These are phyloP conservation scores for Amblyopsis rosae DNA, from an alignment of 2,113 vertebrate species.

Conservation along the genomic window DNA sequence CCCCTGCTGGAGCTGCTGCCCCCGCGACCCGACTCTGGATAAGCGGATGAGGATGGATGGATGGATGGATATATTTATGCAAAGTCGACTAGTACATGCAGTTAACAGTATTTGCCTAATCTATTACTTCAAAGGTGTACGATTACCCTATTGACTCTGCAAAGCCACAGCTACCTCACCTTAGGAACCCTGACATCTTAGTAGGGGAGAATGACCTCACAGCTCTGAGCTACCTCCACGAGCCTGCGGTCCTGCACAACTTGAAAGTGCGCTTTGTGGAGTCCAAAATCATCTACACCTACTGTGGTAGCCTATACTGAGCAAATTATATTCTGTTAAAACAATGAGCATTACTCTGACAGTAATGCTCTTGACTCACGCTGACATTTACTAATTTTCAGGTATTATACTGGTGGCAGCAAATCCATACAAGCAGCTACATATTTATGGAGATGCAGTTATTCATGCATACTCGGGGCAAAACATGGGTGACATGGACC, in stretches of 20 bases:
- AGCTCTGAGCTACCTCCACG: conserved; percentile 96
- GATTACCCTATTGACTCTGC: conserved; percentile 77
- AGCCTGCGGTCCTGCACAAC: conserved; percentile 94
- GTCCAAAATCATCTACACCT: conserved; percentile 96
- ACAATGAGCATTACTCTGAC: neutral
- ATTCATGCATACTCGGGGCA: conserved; percentile 96
- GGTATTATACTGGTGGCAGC: conserved; percentile 97
- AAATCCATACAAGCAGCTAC: conserved; percentile 94
- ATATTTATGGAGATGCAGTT: conserved; percentile 93
- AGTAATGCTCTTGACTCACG: conserved; percentile 9
- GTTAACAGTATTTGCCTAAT: conserved; percentile 2
- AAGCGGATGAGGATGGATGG: too few relatives aligned
- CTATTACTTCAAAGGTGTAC: conserved; percentile 73
- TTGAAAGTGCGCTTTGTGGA: conserved; percentile 93
- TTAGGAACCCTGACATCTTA: conserved; percentile 95
- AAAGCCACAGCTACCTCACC: conserved; percentile 80
- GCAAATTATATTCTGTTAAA: too few relatives aligned
- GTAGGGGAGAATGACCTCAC: conserved; percentile 99
- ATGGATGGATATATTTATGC: too few relatives aligned
- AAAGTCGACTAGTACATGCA: neutral
- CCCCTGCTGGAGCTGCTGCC: too few relatives aligned
- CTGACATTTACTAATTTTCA: conserved; percentile 58
- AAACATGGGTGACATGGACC: conserved; percentile 98
- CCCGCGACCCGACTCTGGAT: too few relatives aligned
- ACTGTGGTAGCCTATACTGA: conserved; percentile 82